phyloP scores from a whole-genome alignment of 2,888 invertebrate genomes.

The Cloeon dipterum region DNA sequence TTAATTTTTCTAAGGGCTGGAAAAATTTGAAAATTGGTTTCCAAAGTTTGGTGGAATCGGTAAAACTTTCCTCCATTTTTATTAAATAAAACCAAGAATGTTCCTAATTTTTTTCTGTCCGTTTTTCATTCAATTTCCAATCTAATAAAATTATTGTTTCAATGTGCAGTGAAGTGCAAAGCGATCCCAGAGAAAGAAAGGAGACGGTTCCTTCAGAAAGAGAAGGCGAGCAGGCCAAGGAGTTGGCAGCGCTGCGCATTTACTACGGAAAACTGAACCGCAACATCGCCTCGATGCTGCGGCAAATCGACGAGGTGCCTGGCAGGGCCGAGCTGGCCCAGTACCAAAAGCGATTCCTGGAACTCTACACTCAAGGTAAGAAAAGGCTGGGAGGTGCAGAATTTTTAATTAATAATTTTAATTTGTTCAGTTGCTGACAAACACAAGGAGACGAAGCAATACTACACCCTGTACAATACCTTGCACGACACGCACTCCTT shows the following conservation, averaged over 20 bases:
- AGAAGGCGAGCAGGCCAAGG: conserved; percentile 35
- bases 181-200: conserved; percentile 8
- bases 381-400: background rate
- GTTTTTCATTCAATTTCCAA: too few relatives aligned
- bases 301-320: conserved; percentile 81
- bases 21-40: too few relatives aligned
- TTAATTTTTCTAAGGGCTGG: too few relatives aligned
- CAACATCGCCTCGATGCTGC: conserved; percentile 52
- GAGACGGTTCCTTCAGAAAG: conserved; percentile 9
- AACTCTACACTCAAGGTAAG: conserved; percentile 79
- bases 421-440: conserved; percentile 61
- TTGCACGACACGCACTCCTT: conserved; percentile 84
- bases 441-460: conserved; percentile 93
- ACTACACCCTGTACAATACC: conserved; percentile 88
- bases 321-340: conserved; percentile 81
- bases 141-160: too few relatives aligned
- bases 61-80: too few relatives aligned
- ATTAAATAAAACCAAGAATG: too few relatives aligned
- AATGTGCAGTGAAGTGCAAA: too few relatives aligned
- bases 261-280: conserved; percentile 59
- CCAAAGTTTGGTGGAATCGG: too few relatives aligned
- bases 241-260: conserved; percentile 30
- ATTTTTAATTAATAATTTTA: background rate
- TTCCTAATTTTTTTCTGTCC: too few relatives aligned
- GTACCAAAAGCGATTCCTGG: conserved; percentile 87